Conservation (phyloP, 2,888 invertebrate species). For the Seira sanloemensis region DNA sequence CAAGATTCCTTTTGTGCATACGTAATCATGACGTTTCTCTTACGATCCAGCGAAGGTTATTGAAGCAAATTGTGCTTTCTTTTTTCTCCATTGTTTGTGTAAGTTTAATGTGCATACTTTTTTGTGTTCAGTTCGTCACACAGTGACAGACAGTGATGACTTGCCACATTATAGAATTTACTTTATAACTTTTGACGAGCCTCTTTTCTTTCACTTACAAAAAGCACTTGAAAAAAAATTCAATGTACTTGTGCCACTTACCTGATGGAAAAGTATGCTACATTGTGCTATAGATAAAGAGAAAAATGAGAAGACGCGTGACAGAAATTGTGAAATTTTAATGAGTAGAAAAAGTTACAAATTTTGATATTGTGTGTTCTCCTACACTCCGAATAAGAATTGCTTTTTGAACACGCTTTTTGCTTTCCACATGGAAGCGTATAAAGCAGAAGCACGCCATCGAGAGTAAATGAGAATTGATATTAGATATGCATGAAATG, state of each 20-base stretch:
- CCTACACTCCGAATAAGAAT: not conserved
- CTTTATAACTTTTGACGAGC: slow-evolving; percentile 32
- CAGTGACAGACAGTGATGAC: slow-evolving; percentile 60
- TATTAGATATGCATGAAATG: not conserved
- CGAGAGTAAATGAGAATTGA: not conserved
- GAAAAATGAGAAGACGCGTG: slow-evolving; percentile 15
- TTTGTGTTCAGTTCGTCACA: slow-evolving; percentile 22
- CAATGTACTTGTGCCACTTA: not conserved
- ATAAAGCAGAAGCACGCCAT: not conserved
- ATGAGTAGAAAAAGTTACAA: slow-evolving; percentile 46
- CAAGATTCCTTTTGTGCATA: not conserved
- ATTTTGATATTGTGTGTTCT: slow-evolving; percentile 7
- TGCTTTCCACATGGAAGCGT: not conserved
- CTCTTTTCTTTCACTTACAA: slow-evolving; percentile 24
- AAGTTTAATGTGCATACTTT: not conserved
- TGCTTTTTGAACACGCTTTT: not conserved
- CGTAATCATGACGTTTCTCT: not conserved
- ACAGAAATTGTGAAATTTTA: slow-evolving; percentile 39
- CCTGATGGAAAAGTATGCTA: no score
- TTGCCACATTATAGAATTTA: slow-evolving; percentile 50
- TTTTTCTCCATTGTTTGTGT: not conserved
- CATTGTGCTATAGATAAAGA: not conserved
- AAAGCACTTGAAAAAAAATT: slow-evolving; percentile 37
- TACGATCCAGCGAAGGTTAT: not conserved
- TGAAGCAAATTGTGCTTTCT: not conserved